Percentiles rank a stretch among this genome's conserved stretches.
These are phyloP conservation scores for Nipponacmea schrenckii DNA, from an alignment of 2,888 invertebrate species.

Conservation along the genomic window DNA sequence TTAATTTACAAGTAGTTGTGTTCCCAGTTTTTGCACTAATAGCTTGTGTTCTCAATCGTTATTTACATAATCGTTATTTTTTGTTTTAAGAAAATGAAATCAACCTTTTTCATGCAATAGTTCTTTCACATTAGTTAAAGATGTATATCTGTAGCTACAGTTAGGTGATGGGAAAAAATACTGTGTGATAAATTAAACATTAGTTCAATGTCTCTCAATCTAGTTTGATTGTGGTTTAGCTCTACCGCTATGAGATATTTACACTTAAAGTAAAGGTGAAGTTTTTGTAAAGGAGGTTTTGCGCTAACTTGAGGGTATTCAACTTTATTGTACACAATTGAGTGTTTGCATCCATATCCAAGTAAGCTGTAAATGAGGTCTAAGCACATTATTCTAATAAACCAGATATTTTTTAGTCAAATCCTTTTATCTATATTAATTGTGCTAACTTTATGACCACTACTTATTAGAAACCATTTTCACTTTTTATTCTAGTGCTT, in stretches of 20 bases:
- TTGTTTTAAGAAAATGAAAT: neutral
- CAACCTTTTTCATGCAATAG: neutral
- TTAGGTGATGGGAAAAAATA: too few relatives aligned
- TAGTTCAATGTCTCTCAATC: neutral
- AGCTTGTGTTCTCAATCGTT: conserved; percentile 4
- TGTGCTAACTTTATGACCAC: too few relatives aligned
- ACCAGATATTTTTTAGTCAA: conserved; percentile 8
- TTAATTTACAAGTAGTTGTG: too few relatives aligned
- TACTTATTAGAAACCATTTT: too few relatives aligned
- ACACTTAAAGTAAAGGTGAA: neutral
- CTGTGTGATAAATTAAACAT: neutral
- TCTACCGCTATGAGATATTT: neutral
- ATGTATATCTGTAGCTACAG: too few relatives aligned
- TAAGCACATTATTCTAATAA: too few relatives aligned
- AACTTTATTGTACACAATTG: too few relatives aligned
- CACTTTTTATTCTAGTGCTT: too few relatives aligned
- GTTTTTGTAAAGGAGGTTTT: neutral
- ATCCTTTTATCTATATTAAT: neutral
- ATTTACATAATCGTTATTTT: conserved; percentile 1
- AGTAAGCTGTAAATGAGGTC: too few relatives aligned
- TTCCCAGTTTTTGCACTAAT: too few relatives aligned
- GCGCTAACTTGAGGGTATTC: too few relatives aligned
- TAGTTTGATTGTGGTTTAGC: neutral
- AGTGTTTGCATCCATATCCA: too few relatives aligned
- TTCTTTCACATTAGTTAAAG: neutral